Base-by-base conservation (phyloP, 2,888 invertebrate genomes). In the Papilio protenor region DNA sequence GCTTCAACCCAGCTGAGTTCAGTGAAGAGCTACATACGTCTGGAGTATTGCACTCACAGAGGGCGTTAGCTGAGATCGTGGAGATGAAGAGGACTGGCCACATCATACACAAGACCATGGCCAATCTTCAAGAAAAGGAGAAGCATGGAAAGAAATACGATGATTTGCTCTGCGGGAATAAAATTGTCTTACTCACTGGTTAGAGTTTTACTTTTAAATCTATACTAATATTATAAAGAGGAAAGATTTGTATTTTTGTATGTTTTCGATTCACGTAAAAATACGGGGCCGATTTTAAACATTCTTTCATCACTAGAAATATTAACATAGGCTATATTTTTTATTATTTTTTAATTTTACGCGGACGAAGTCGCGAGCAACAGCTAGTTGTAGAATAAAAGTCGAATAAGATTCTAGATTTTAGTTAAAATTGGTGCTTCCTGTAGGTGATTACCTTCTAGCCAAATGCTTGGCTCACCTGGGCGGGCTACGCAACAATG, bases 31-130 rank as follows among this genome's bases (percentile, higher is more conserved):
- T 88, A 1, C 89, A 91, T 49, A 89, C 90, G 45, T 92, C 91
- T 0, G 92, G 86, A 4, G 89, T 94, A 0, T 84, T 95, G 76
- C 93, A 95, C 86, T 86, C 94, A 16, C 95, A 95, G 85, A 88
- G 95, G 81, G 95, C 92, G 1, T 82, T 95, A 73, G 93, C 94
- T 0, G 95, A 94, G 83, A 93, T 95, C 1, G 94, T 94, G 61
- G 94, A 94, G 85, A 94, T 94, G 94, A 94, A 94, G 82, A 85
- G 94, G 21, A 94, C 93, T 0, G 94, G 93, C 0, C 94, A 94
- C 81, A 86, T 94, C 85, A 90, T 94, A 66, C 94, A 94, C 71
- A 93, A 91, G 83, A 89, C 92, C 0, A 91, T 94, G 92, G 92
- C 88, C 18, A 93, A 94, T 80, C 87, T 94, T 2, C 88, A 90